Evolutionary conservation across 1,140 invertebrate species (phyloP).

Genomic region (Homarus americanus): DNA sequence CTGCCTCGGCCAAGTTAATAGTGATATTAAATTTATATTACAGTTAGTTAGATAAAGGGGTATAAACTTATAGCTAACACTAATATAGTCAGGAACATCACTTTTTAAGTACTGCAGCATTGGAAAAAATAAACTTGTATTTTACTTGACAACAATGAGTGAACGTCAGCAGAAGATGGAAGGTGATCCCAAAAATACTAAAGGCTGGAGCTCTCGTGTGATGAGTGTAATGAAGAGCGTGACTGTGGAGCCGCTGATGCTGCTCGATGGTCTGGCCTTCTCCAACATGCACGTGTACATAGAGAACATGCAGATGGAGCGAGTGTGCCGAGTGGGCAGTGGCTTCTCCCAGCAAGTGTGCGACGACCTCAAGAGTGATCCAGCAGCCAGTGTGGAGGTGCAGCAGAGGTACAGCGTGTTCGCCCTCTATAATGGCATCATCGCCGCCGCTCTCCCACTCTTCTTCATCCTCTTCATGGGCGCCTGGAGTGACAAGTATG

Average conservation of each 20-base stretch:
- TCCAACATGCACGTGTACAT: slow-evolving; percentile 67
- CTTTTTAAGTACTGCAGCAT: too few species aligned
- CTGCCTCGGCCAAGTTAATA: not conserved
- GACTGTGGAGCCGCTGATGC: slow-evolving; percentile 61
- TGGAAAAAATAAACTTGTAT: too few species aligned
- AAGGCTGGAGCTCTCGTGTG: not conserved
- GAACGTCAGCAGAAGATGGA: not conserved
- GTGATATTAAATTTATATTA: too few species aligned
- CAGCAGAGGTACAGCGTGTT: slow-evolving; percentile 59
- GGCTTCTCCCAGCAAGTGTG: slow-evolving; percentile 34
- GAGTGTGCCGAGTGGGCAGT: slow-evolving; percentile 37
- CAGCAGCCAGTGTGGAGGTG: slow-evolving; percentile 52
- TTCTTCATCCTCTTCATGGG: slow-evolving; percentile 70
- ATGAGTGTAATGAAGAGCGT: not conserved
- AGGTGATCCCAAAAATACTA: not conserved
- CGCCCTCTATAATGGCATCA: slow-evolving; percentile 61
- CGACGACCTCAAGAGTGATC: slow-evolving; percentile 30
- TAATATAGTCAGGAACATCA: too few species aligned
- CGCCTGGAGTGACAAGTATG: slow-evolving; percentile 66
- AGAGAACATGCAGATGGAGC: slow-evolving; percentile 65
- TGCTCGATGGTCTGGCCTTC: slow-evolving; percentile 59
- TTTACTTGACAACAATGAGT: too few species aligned
- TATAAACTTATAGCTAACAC: too few species aligned
- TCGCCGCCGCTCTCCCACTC: slow-evolving; percentile 51
- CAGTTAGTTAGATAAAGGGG: too few species aligned